Evolutionary conservation across 2,888 invertebrate genomes (phyloP).

Genomic region (Nemurella pictetii): DNA sequence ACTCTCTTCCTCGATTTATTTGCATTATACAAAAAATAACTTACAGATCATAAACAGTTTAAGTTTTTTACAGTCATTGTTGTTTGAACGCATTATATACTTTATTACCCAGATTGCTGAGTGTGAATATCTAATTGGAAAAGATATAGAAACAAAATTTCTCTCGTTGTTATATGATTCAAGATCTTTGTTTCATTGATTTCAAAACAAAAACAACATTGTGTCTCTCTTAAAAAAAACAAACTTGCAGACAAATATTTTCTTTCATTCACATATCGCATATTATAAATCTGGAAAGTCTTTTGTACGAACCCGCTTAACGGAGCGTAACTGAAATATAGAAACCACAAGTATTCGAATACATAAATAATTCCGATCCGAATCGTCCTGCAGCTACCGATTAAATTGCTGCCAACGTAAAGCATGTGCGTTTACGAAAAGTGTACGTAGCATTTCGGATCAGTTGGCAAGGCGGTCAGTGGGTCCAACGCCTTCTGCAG

Average conservation of each 20-base stretch:
- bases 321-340: not conserved
- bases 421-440: not conserved
- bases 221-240: not conserved
- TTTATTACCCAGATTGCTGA: not conserved
- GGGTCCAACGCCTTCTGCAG: not conserved
- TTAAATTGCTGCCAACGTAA: not conserved
- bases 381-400: not conserved
- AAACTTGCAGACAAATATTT: not conserved
- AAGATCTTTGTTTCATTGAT: not conserved
- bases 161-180: not conserved
- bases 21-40: not conserved
- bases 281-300: not conserved
- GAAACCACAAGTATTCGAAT: not conserved
- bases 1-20: no score
- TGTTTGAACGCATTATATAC: not conserved
- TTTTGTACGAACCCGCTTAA: not conserved
- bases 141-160: not conserved
- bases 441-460: not conserved
- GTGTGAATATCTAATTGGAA: not conserved
- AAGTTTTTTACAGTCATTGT: not conserved
- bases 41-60: not conserved
- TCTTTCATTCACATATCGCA: not conserved
- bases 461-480: conserved; percentile 14
- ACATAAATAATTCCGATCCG: not conserved
- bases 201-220: not conserved